Evolutionary conservation across 2,797 vertebrate species (phyloP).

Genomic region (Centropyge bicolor): DNA sequence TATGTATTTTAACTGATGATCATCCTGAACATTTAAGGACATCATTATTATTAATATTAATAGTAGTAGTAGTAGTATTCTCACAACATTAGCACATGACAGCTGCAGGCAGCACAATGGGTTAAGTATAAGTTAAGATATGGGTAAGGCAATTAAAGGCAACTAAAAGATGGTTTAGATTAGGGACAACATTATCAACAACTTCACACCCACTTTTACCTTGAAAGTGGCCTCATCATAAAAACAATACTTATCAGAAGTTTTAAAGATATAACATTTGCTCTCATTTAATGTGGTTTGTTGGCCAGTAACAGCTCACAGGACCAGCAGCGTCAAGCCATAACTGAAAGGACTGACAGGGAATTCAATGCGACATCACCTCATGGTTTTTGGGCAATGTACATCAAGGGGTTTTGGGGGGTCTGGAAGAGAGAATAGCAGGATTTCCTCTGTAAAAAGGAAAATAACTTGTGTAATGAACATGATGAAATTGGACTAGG

Average conservation of each 20-base stretch:
- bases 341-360: background rate
- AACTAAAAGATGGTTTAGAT: background rate
- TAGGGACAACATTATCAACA: background rate
- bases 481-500: no score
- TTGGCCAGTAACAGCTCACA: background rate
- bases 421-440: background rate
- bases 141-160: background rate
- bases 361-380: background rate
- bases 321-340: no score
- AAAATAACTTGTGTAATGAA: background rate
- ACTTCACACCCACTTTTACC: background rate
- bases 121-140: background rate
- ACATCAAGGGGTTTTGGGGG: no score
- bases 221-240: background rate
- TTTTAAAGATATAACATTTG: background rate
- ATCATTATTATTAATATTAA: no score
- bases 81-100: background rate
- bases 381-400: background rate
- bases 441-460: background rate
- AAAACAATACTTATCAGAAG: no score
- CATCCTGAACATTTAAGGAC: background rate
- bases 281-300: background rate
- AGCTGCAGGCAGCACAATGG: background rate
- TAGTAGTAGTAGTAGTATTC: no score
- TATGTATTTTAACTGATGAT: background rate